phyloP scores from a whole-genome alignment of 1,140 invertebrate genomes.

The Babylonia areolata region DNA sequence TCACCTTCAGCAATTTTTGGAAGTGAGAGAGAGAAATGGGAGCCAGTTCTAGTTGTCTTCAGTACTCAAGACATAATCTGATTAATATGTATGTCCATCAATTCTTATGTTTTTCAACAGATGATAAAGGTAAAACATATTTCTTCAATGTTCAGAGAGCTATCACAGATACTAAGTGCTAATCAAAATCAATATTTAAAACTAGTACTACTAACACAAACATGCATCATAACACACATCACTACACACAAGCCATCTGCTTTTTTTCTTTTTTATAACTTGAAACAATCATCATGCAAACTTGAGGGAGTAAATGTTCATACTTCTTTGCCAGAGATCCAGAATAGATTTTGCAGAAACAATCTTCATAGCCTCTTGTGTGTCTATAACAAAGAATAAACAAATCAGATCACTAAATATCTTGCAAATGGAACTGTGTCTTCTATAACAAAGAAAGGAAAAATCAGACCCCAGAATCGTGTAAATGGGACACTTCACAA shows the following conservation, averaged over 20 bases:
- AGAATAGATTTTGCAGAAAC: conserved; percentile 19
- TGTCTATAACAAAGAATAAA: conserved; percentile 23
- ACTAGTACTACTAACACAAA: background rate
- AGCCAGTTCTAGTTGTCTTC: no score
- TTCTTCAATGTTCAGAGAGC: no score
- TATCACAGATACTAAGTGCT: no score
- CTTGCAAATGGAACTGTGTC: background rate
- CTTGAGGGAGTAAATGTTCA: conserved; percentile 3
- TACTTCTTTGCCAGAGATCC: conserved; percentile 9
- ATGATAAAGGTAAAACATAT: no score
- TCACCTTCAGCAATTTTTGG: no score
- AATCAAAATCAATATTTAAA: background rate
- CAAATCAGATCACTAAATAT: background rate
- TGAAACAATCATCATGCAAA: conserved; percentile 8
- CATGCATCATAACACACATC: background rate
- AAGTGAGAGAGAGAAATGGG: no score
- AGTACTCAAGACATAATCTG: no score
- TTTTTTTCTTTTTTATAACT: background rate
- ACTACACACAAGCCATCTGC: background rate
- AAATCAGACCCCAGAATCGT: no score
- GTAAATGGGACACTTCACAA: no score
- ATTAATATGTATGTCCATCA: no score
- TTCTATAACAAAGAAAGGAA: no score
- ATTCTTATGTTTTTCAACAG: no score
- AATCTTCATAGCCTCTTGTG: conserved; percentile 10